Evolutionary conservation across 1,140 invertebrate genomes (phyloP).

Genomic region (Aleiodes sp.): DNA sequence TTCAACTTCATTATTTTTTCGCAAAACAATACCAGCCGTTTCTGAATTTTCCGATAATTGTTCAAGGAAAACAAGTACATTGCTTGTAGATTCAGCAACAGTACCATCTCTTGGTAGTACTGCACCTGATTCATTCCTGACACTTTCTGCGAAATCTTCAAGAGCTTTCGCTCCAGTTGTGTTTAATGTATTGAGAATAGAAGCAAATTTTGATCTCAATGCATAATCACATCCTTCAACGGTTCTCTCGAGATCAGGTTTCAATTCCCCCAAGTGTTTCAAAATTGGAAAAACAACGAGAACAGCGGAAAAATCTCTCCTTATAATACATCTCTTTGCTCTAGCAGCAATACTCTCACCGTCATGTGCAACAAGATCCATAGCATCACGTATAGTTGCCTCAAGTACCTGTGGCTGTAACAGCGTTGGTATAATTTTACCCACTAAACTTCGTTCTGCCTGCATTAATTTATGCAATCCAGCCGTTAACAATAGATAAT

Average conservation of each 20-base stretch:
- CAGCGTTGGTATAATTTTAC: slow-evolving; percentile 83
- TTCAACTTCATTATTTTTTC: slow-evolving; percentile 67
- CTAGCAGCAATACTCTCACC: slow-evolving; percentile 83
- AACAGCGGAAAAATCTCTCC: slow-evolving; percentile 85
- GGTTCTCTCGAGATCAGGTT: slow-evolving; percentile 85
- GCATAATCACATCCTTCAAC: slow-evolving; percentile 78
- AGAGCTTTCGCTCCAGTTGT: slow-evolving; percentile 85
- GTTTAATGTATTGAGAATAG: slow-evolving; percentile 79
- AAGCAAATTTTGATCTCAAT: slow-evolving; percentile 77
- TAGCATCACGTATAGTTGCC: slow-evolving; percentile 82
- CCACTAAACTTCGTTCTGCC: slow-evolving; percentile 83
- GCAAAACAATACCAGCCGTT: slow-evolving; percentile 75
- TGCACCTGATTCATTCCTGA: slow-evolving; percentile 83
- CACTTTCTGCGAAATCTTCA: slow-evolving; percentile 92
- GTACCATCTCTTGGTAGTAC: slow-evolving; percentile 94
- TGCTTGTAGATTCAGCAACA: slow-evolving; percentile 93
- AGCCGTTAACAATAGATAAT: slow-evolving; percentile 85
- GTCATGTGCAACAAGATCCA: slow-evolving; percentile 86
- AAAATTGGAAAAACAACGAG: slow-evolving; percentile 87
- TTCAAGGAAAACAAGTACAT: slow-evolving; percentile 89
- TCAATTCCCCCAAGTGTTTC: slow-evolving; percentile 81
- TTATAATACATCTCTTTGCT: slow-evolving; percentile 81
- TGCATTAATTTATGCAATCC: slow-evolving; percentile 90
- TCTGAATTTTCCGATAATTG: slow-evolving; percentile 83
- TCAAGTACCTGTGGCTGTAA: slow-evolving; percentile 87